Conservation (phyloP, 1,140 invertebrate genomes). For the Meloidogyne hapla region DNA sequence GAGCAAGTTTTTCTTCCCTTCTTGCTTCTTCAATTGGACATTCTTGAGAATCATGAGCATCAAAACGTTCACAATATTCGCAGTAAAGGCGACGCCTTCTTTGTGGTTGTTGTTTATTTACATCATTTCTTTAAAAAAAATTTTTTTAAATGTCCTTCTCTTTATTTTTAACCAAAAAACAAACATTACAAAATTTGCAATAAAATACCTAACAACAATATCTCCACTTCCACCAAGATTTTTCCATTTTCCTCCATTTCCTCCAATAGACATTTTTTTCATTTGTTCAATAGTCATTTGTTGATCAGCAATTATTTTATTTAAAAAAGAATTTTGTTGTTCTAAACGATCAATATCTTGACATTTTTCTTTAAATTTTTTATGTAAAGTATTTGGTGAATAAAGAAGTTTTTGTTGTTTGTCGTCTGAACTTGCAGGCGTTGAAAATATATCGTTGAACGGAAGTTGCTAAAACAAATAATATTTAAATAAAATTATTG, state of each 20-base stretch:
- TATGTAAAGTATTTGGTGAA: not conserved
- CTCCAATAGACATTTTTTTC: not conserved
- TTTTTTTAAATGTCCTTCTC: too few species aligned
- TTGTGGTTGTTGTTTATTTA: not conserved
- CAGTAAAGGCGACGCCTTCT: conserved; percentile 77
- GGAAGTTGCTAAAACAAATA: not conserved
- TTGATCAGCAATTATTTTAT: conserved; percentile 16
- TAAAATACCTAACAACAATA: not conserved
- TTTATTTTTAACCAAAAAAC: not conserved
- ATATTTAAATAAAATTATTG: not conserved
- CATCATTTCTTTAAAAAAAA: too few species aligned
- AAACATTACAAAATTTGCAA: not conserved
- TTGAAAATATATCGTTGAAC: not conserved
- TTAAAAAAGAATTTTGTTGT: conserved; percentile 14
- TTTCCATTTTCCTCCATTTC: not conserved
- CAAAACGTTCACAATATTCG: conserved; percentile 95
- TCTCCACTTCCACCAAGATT: not conserved
- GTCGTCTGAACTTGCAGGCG: not conserved
- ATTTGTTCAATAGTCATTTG: conserved; percentile 9
- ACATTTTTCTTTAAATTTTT: conserved; percentile 10
- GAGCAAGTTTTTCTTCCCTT: conserved; percentile 13
- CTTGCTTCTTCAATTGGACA: conserved; percentile 74
- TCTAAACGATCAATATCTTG: conserved; percentile 8
- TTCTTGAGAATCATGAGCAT: conserved; percentile 90
- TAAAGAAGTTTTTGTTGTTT: not conserved